These are phyloP conservation scores for Gambusia holbrooki DNA, from an alignment of 2,113 vertebrate species.

Conservation along the genomic window DNA sequence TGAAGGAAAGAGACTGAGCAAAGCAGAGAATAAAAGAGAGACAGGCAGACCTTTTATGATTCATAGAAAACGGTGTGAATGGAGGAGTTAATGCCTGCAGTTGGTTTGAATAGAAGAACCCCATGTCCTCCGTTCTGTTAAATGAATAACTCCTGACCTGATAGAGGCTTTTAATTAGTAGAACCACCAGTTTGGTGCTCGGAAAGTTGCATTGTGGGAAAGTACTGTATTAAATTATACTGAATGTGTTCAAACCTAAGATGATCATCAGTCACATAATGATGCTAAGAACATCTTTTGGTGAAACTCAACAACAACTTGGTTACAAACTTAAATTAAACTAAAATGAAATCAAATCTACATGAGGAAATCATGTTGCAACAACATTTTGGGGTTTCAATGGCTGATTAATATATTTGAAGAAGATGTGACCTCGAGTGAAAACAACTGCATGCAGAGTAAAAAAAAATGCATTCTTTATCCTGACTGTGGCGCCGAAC, in stretches of 20 bases:
- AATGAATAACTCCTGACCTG: slow-evolving; percentile 77
- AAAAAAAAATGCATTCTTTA: neutral
- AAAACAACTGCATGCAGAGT: neutral
- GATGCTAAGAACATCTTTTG: too few relatives aligned
- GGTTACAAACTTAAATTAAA: neutral
- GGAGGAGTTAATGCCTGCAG: slow-evolving; percentile 51
- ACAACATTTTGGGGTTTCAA: neutral
- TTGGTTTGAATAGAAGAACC: slow-evolving; percentile 65
- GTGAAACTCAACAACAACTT: neutral
- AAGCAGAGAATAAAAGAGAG: slow-evolving; percentile 52
- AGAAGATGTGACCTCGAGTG: neutral
- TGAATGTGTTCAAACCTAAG: neutral
- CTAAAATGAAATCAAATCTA: neutral
- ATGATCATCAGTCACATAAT: neutral
- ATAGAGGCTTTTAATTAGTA: slow-evolving; percentile 74
- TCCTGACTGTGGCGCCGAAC: neutral
- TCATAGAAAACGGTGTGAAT: slow-evolving; percentile 56
- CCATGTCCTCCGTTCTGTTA: slow-evolving; percentile 69
- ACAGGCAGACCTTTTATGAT: slow-evolving; percentile 63
- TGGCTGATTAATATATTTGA: neutral
- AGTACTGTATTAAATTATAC: neutral
- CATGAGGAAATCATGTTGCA: neutral
- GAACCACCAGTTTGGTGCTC: slow-evolving; percentile 45
- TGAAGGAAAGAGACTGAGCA: slow-evolving; percentile 38
- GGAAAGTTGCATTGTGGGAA: slow-evolving; percentile 9